Evolutionary conservation across 92 coral and sea anemone genomes (phyloP).

Genomic region (Hydrozoanthus gracilis): DNA sequence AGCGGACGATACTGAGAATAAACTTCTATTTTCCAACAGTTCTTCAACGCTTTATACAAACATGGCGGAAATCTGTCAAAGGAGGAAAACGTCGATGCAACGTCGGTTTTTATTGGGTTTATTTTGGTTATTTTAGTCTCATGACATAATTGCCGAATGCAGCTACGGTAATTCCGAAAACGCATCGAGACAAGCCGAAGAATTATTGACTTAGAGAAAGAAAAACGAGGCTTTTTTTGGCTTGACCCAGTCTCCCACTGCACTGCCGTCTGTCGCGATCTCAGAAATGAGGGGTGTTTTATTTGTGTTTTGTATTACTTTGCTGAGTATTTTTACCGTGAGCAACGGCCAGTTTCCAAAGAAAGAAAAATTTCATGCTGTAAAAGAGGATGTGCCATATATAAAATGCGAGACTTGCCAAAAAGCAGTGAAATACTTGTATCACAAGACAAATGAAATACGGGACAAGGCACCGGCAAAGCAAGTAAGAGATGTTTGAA

Average conservation of each 20-base stretch:
- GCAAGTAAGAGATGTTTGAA: slow-evolving; percentile 58
- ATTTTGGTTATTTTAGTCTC: neutral
- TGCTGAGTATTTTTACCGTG: slow-evolving; percentile 7
- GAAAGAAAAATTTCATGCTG: slow-evolving; percentile 84
- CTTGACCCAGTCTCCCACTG: slow-evolving; percentile 12
- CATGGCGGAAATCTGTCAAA: neutral
- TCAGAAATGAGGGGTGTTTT: slow-evolving; percentile 38
- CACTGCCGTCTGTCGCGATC: neutral
- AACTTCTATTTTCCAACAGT: neutral
- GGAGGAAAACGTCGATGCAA: slow-evolving; percentile 15
- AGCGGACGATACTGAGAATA: neutral
- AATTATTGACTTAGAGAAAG: neutral
- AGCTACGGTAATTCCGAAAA: slow-evolving; percentile 13
- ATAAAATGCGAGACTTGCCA: slow-evolving; percentile 95
- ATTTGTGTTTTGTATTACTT: slow-evolving; percentile 12
- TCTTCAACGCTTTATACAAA: neutral
- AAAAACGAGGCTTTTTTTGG: neutral
- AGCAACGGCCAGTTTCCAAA: slow-evolving; percentile 73
- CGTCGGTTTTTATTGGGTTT: slow-evolving; percentile 6
- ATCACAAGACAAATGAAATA: slow-evolving; percentile 84
- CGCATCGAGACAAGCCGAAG: neutral
- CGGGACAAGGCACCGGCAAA: slow-evolving; percentile 68
- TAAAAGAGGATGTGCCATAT: slow-evolving; percentile 79
- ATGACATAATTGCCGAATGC: slow-evolving; percentile 3
- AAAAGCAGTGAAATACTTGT: slow-evolving; percentile 87